Percentiles rank a stretch among this genome's conserved stretches.
phyloP scores from a whole-genome alignment of 2,797 vertebrate genomes.

The Telmatherina bonti region DNA sequence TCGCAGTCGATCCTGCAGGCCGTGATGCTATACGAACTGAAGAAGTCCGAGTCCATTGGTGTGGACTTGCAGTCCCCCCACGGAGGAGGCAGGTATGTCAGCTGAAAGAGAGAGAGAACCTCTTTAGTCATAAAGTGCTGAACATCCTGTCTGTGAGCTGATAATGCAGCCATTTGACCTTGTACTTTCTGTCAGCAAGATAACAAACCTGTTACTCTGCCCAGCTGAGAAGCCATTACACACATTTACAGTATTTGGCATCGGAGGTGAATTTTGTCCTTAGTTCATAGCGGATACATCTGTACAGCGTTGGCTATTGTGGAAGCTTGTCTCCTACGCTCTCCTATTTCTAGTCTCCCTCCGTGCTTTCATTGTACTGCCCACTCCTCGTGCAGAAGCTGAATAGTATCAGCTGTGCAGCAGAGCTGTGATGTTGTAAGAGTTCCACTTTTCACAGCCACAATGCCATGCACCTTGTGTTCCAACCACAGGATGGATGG shows the following conservation, averaged over 20 bases:
- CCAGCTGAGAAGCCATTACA: constrained; percentile 20
- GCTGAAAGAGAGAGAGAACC: constrained; percentile 75
- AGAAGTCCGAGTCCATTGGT: constrained; percentile 95
- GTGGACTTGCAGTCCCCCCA: constrained; percentile 96
- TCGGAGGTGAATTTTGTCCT: constrained; percentile 24
- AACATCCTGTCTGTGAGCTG: constrained; percentile 2
- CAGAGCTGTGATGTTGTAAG: constrained; percentile 27
- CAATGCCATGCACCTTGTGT: constrained; percentile 3
- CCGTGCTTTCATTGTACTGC: constrained; percentile 47
- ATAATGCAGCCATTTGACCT: constrained; percentile 30
- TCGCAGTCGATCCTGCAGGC: constrained; percentile 98
- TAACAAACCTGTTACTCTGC: constrained; percentile 26
- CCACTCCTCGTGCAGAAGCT: constrained; percentile 51
- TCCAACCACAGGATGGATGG: constrained; percentile 17
- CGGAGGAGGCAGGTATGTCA: constrained; percentile 95
- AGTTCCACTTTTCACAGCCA: constrained; percentile 29
- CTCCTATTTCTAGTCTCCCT: constrained; percentile 33
- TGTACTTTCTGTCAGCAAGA: constrained; percentile 28
- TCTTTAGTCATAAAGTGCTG: constrained; percentile 24
- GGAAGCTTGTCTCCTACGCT: constrained; percentile 63
- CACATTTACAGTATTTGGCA: constrained; percentile 38
- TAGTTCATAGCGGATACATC: constrained; percentile 30
- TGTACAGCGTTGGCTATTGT: constrained; percentile 32
- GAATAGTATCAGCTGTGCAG: constrained; percentile 47
- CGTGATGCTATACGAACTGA: constrained; percentile 95